Base-by-base conservation (phyloP, 2,888 invertebrate species). In the Eurytoma adleriae region DNA sequence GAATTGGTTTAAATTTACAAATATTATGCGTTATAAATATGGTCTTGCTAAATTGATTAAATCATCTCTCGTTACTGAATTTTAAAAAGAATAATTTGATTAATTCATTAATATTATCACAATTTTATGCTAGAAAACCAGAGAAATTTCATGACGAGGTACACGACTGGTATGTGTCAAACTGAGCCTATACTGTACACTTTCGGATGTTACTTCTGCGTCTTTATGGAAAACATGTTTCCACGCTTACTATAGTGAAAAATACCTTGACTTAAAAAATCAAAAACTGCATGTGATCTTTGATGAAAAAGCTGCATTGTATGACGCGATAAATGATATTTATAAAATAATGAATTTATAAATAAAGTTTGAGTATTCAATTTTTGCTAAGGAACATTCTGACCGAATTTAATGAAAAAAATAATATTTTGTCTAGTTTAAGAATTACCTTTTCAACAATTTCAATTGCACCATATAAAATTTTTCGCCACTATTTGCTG, bases 71-170 rank as follows among this genome's bases (percentile, higher is more conserved):
- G n/a, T 24, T 57, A 64, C 14, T 50, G 27, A 20, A 50, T 66
- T 71, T 57, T 40, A 62, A 54, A 69, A 27, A 56, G 48, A 66
- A 64, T n/a, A 56, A 69, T 56, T n/a, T 7, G n/a, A 74, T 66
- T 59, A n/a, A 50, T 61, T 61, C 72, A 67, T 61, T 59, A 54
- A 72, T 72, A 72, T 24, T 78, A 78, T 78, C 78, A 67, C 67
- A 78, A 59, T 72, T 4, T 40, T 78, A 72, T 59, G 10, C 18
- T 24, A 77, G 14, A 66, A 40, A 50, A 67, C 13, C 10, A 30
- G 64, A n/a, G 56, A 70, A 77, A 78, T 81, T 81, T 69, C 78
- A 78, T 75, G 50, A 75, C 50, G 50, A 74, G 52, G 52, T 74
- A 72, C 67, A 76, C 30, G 62, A 73, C 73, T 40, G 71, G 59